Conservation (phyloP, 2,113 vertebrate genomes). For the Natator depressus region DNA sequence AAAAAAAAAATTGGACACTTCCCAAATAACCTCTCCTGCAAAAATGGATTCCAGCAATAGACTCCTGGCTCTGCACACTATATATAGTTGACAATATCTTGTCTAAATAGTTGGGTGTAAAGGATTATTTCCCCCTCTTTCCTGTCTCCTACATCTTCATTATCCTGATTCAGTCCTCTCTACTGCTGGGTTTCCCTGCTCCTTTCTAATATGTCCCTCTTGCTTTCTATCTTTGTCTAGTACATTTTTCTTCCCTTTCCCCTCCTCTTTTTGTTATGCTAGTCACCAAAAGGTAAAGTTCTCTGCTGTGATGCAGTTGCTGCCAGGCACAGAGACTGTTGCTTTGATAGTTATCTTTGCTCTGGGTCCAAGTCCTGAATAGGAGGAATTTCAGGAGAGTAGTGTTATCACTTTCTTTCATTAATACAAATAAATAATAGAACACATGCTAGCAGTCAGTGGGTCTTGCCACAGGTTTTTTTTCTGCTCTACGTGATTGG, state of each 20-base stretch:
- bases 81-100: not conserved
- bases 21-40: not conserved
- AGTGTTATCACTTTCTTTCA: too few relatives aligned
- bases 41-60: not conserved
- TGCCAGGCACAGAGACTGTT: not conserved
- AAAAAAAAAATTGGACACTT: not conserved
- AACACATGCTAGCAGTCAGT: not conserved
- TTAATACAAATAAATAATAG: too few relatives aligned
- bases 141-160: not conserved
- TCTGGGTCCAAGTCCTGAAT: not conserved
- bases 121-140: not conserved
- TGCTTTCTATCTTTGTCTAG: not conserved
- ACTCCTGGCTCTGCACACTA: not conserved
- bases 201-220: too few relatives aligned
- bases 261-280: not conserved
- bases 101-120: not conserved
- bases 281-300: not conserved
- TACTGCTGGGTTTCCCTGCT: too few relatives aligned
- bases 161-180: not conserved
- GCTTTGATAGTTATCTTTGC: not conserved
- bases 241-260: not conserved
- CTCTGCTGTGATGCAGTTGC: not conserved
- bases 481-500: not conserved
- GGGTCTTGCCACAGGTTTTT: not conserved
- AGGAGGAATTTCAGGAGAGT: not conserved